Evolutionary conservation across 92 coral and sea anemone genomes (phyloP).

Genomic region (Bergia puertoricense): DNA sequence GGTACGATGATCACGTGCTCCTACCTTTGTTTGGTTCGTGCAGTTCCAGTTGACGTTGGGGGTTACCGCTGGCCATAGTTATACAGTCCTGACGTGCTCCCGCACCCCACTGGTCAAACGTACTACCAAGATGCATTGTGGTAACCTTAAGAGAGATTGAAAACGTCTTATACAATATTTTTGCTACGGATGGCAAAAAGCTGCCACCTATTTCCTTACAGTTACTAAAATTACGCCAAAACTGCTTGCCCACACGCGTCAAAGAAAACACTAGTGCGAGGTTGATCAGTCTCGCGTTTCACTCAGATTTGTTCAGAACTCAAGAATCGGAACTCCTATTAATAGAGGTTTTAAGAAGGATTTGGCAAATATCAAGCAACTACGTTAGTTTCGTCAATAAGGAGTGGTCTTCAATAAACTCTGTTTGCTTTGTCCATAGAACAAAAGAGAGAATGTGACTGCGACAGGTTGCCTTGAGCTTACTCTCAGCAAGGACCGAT

Average conservation of each 20-base stretch:
- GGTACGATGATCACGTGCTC: background rate
- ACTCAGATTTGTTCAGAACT: too few relatives aligned
- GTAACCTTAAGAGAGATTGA: conserved; percentile 69
- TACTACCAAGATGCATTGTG: conserved; percentile 83
- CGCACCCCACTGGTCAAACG: conserved; percentile 54
- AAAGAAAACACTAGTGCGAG: background rate
- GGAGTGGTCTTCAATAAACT: too few relatives aligned
- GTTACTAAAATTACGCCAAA: background rate
- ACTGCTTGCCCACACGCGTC: background rate
- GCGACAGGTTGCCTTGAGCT: too few relatives aligned
- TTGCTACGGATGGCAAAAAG: background rate
- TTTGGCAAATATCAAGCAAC: background rate
- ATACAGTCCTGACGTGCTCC: conserved; percentile 19
- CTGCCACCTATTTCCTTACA: background rate
- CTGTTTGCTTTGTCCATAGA: too few relatives aligned
- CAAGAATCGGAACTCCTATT: too few relatives aligned
- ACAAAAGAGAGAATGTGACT: too few relatives aligned
- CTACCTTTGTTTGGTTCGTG: conserved; percentile 20
- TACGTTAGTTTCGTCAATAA: background rate
- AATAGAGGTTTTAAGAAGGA: background rate
- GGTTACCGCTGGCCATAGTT: conserved; percentile 11
- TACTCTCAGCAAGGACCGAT: too few relatives aligned
- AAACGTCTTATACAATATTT: background rate
- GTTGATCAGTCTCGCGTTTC: too few relatives aligned
- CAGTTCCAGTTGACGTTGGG: conserved; percentile 23